These are phyloP conservation scores for Halcyon chelicuti DNA, from an alignment of 2,797 vertebrate genomes.

Conservation along the genomic window DNA sequence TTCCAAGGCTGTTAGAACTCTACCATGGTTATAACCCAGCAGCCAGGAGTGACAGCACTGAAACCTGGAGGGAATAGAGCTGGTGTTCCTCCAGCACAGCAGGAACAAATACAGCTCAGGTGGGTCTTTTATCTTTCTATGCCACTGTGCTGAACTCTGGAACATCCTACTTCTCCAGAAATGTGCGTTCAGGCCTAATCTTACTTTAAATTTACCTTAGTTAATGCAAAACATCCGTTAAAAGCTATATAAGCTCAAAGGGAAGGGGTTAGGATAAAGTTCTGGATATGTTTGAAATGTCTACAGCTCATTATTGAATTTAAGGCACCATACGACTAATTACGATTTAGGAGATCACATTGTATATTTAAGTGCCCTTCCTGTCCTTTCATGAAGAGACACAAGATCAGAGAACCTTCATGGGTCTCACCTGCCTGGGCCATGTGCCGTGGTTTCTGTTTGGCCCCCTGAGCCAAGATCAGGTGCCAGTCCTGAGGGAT, in stretches of 20 bases:
- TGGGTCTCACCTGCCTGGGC: not conserved
- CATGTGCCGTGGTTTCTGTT: fast-evolving
- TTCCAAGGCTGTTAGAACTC: not conserved
- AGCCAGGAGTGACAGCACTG: not conserved
- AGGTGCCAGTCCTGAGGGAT: fast-evolving
- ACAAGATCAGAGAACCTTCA: fast-evolving
- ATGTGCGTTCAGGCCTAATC: not conserved
- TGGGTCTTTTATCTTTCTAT: not conserved
- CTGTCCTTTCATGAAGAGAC: not conserved
- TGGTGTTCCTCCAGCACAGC: not conserved
- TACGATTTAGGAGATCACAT: not conserved
- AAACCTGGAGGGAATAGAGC: not conserved
- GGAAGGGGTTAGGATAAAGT: not conserved
- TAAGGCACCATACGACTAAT: not conserved
- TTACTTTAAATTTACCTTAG: not conserved
- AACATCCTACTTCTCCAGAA: not conserved
- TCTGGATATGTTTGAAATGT: not conserved
- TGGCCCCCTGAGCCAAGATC: fast-evolving
- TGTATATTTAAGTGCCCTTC: not conserved
- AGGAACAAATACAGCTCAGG: not conserved
- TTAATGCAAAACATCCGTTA: not conserved
- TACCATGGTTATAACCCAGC: not conserved
- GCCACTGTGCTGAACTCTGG: not conserved
- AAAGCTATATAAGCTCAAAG: not conserved
- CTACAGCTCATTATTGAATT: not conserved